A percentile compares a stretch with the other conserved stretches of the same genome.
These are phyloP conservation scores for Aphis gossypii DNA, from an alignment of 1,140 invertebrate species.

Conservation along the genomic window DNA sequence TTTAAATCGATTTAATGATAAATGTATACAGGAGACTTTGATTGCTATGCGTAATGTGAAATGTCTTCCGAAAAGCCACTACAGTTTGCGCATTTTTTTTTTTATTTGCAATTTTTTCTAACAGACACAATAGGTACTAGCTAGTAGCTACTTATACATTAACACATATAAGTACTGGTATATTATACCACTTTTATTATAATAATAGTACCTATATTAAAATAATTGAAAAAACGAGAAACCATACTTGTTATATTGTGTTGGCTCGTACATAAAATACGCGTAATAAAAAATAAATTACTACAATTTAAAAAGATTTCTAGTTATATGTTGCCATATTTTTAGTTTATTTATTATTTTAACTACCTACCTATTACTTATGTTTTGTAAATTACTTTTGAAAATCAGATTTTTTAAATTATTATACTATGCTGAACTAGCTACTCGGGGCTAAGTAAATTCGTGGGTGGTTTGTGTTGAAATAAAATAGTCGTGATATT, in stretches of 20 bases:
- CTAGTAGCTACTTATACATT: neutral
- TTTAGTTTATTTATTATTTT: neutral
- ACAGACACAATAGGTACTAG: neutral
- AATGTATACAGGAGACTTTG: neutral
- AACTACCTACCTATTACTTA: neutral
- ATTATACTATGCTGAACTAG: neutral
- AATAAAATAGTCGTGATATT: conserved; percentile 27
- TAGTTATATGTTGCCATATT: neutral
- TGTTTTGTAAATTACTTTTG: neutral
- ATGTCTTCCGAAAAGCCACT: neutral
- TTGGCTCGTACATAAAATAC: neutral
- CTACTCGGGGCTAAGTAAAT: neutral
- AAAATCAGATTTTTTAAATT: neutral
- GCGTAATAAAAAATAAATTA: neutral
- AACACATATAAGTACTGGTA: neutral
- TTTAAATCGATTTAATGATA: neutral
- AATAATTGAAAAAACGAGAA: neutral
- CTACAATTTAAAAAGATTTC: neutral
- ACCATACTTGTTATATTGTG: neutral
- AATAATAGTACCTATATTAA: neutral
- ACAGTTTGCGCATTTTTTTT: neutral
- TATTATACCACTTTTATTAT: neutral
- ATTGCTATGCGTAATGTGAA: neutral
- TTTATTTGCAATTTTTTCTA: neutral
- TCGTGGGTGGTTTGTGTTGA: conserved; percentile 21